Evolutionary conservation across 2,888 invertebrate genomes (phyloP), one percentile per base, ranked within the genome.

Genomic region (Pardosa pseudoannulata): DNA sequence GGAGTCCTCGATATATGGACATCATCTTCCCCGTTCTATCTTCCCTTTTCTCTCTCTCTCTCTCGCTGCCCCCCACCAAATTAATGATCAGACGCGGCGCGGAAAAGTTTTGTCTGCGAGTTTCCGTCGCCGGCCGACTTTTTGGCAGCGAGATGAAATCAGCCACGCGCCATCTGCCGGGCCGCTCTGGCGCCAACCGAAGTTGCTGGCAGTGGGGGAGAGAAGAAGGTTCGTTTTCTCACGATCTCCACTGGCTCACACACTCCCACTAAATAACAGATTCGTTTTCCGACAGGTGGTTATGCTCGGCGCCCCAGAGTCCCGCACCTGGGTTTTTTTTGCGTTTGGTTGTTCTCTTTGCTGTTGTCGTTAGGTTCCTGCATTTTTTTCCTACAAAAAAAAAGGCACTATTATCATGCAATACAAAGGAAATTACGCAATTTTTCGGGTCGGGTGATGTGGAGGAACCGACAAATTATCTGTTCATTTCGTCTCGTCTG

Each of bases 201-300:
- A 41, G 46, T 29, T 36, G 31, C 28, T 67, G 68, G 16, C 32
- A 19, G 31, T 27, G 81, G 29, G 39, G 71, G 64, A 23, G 41
- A 31, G n/a, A n/a, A n/a, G n/a, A n/a, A n/a, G n/a, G 46, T 64
- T n/a, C 27, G 78, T 46, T n/a, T n/a, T 82, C 78, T 83, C 83
- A 78, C 83, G 78, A 78, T 78, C 70, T 41, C 46, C 67, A n/a
- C 46, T 19, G 56, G n/a, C 9, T 7, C 19, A 28, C 41, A 16
- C 72, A 78, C 83, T 83, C 83, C 83, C 78, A 83, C 83, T 83
- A 83, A 83, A 83, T 83, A 83, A 83, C 83, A 83, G 83, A 78
- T 83, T 78, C 46, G 67, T 46, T 78, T 65, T 83, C 83, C 72
- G 83, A 83, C 83, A 83, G 83, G 83, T 83, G 83, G 83, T 83